These are phyloP conservation scores for Anser brachyrhynchus DNA, from an alignment of 2,113 vertebrate genomes.

Conservation along the genomic window DNA sequence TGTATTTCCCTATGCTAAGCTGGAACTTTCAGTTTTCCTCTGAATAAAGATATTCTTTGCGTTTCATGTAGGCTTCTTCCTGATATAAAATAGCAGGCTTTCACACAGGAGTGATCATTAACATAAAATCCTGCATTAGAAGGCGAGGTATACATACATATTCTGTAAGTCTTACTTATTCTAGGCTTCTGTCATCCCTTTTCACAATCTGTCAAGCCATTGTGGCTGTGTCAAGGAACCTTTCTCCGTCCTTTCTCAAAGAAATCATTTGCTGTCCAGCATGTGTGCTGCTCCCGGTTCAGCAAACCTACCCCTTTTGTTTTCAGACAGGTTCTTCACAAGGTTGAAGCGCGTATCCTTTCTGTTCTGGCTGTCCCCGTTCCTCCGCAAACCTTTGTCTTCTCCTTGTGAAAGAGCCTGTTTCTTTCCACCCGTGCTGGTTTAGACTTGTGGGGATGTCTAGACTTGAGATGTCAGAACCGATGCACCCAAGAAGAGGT, in stretches of 20 bases:
- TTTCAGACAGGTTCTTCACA: not conserved
- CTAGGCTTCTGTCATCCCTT: not conserved
- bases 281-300: not conserved
- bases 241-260: not conserved
- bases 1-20: not conserved
- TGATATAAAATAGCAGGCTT: not conserved
- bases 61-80: not conserved
- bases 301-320: constrained; percentile 5
- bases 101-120: not conserved
- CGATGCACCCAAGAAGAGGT: not conserved
- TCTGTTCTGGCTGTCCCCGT: not conserved
- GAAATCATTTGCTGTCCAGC: not conserved
- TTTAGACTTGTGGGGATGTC: constrained; percentile 33
- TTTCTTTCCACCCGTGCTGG: not conserved
- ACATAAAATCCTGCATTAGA: not conserved
- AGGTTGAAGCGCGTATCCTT: not conserved
- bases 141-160: not conserved
- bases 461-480: not conserved
- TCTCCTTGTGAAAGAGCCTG: not conserved
- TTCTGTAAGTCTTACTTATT: not conserved
- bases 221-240: not conserved
- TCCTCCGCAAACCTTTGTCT: not conserved
- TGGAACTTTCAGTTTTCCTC: not conserved
- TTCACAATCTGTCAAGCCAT: not conserved
- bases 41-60: not conserved